Evolutionary conservation across 1,140 invertebrate species (phyloP), one percentile per base, ranked within the genome.

Genomic region (Diorhabda sublineata): DNA sequence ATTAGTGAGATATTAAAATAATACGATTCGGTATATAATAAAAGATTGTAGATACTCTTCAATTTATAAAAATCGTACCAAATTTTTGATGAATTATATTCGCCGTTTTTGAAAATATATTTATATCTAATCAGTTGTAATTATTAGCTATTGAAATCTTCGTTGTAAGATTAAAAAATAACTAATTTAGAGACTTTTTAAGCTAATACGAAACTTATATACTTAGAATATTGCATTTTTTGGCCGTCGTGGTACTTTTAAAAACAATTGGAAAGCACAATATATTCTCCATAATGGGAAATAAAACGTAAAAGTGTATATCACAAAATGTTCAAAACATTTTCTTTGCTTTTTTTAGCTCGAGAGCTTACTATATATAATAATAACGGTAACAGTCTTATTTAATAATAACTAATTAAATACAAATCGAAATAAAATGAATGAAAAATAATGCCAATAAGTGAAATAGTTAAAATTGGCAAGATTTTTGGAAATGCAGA

Each of bases 351-450:
- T 71, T 75, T n/a, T 67, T 73, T 47, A 70, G 59, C 64, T 47
- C 64, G 26, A 66, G 64, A 68, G 71, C 72, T 76, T 75, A 76
- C 75, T 74, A 74, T 74, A 70, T 75, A 73, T 76, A 75, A 76
- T 76, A 78, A 77, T 73, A 76, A 65, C 78, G 79, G 79, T 82
- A 82, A 82, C 80, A 82, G 81, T 82, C 80, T 81, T 81, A 74
- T 76, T 75, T 78, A 75, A 73, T 79, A 78, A 79, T 79, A 78
- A 79, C 73, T 78, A 77, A 75, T 75, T 74, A 80, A 78, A 76
- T 78, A 75, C 68, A 73, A 69, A 75, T 64, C 57, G 57, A 66
- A 66, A 60, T 62, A 68, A 61, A 68, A 68, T 62, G 45, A 63
- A 42, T 42, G 61, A 68, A 47, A 66, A 67, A 59, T 65, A 8